Conservation (phyloP, 2,797 vertebrate species). For the Sebastes umbrosus region DNA sequence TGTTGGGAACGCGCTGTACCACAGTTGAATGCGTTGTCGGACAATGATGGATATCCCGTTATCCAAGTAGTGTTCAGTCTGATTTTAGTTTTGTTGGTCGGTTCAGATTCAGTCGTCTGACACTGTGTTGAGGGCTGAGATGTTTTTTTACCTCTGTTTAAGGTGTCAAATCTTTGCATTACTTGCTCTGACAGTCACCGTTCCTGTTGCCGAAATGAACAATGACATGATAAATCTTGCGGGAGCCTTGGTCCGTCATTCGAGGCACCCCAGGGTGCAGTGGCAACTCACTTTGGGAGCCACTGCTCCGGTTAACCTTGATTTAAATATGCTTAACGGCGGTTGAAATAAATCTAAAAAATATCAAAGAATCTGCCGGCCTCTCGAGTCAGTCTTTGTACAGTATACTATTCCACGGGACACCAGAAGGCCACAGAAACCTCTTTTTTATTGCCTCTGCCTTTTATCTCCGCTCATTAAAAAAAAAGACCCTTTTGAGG, state of each 20-base stretch:
- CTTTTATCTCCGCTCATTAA: constrained; percentile 67
- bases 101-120: not conserved
- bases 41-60: not conserved
- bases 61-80: not conserved
- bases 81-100: not conserved
- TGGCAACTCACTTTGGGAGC: not conserved
- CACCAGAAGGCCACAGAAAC: constrained; percentile 43
- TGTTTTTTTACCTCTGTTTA: not conserved
- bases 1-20: not conserved
- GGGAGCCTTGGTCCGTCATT: not conserved
- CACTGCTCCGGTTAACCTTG: constrained; percentile 13
- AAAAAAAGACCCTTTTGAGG: constrained; percentile 39
- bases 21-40: not conserved
- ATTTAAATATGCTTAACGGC: constrained; percentile 21
- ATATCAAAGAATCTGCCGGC: constrained; percentile 38
- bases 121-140: not conserved
- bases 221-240: not conserved
- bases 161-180: not conserved
- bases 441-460: constrained; percentile 33
- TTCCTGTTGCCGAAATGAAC: not conserved
- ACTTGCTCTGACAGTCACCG: not conserved
- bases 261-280: not conserved
- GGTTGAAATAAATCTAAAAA: not conserved
- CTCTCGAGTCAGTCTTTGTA: constrained; percentile 38
- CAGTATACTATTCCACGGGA: constrained; percentile 16